Evolutionary conservation across 2,113 vertebrate genomes (phyloP).

Genomic region (Apaloderma vittatum): DNA sequence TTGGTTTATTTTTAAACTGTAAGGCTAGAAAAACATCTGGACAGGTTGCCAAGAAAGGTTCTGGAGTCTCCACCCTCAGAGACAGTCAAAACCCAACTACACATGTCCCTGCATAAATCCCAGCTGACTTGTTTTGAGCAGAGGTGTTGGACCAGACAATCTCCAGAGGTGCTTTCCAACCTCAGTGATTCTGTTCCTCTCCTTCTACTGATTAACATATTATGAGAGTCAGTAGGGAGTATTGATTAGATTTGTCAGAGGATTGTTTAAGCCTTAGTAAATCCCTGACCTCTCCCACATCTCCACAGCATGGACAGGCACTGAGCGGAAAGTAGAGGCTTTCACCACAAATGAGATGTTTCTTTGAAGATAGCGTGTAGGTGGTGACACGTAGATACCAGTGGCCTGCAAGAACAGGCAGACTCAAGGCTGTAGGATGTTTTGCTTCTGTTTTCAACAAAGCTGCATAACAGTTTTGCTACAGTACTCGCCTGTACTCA

Average conservation of each 20-base stretch:
- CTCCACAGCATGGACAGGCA: not conserved
- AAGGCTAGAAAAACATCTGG: not conserved
- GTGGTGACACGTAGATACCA: not conserved
- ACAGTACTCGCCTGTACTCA: not conserved
- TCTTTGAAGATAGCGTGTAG: rapidly evolving
- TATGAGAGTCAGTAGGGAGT: not conserved
- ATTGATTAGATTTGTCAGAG: not conserved
- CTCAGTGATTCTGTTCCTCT: not conserved
- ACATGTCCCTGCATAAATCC: not conserved
- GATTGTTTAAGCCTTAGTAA: not conserved
- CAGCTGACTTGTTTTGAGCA: not conserved
- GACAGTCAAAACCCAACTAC: not conserved
- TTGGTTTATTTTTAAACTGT: not conserved
- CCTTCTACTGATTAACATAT: rapidly evolving
- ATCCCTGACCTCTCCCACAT: not conserved
- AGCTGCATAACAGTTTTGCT: not conserved
- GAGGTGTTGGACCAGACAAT: not conserved
- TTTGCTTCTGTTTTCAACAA: not conserved
- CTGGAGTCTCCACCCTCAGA: not conserved
- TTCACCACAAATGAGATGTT: rapidly evolving
- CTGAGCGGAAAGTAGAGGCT: not conserved
- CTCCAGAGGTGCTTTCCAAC: not conserved
- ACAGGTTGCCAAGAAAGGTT: not conserved
- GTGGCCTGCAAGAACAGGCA: rapidly evolving
- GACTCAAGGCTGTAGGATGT: not conserved